These are phyloP conservation scores for Rhopilema esculentum DNA, from an alignment of 30 jellyfish, hydroid and myxozoan species.

Conservation along the genomic window DNA sequence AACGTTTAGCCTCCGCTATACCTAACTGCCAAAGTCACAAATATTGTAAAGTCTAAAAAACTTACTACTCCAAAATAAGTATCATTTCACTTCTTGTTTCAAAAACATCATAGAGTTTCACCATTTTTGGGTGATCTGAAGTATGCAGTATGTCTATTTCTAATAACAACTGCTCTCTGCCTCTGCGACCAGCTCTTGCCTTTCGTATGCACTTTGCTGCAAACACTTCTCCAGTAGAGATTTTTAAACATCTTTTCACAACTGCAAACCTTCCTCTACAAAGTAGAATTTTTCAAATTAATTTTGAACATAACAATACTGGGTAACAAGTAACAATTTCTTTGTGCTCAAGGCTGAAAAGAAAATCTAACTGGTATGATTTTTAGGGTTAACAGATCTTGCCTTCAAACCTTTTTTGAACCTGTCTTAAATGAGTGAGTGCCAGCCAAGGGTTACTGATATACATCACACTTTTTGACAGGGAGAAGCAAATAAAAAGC, in stretches of 20 bases:
- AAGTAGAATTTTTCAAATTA: not conserved
- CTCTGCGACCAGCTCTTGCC: constrained; percentile 98
- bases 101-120: constrained; percentile 94
- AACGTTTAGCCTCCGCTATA: no score
- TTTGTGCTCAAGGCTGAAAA: no score
- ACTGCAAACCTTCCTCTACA: constrained; percentile 98
- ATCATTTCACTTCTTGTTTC: constrained; percentile 97
- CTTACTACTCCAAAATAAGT: constrained; percentile 94
- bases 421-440: no score
- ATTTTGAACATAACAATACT: not conserved
- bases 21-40: not conserved
- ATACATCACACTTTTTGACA: no score
- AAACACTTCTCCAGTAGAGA: constrained; percentile 81
- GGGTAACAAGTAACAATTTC: not conserved
- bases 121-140: constrained; percentile 95
- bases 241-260: constrained; percentile 85
- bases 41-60: not conserved
- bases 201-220: constrained; percentile 95
- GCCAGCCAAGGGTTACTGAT: no score
- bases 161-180: constrained; percentile 91
- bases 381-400: no score
- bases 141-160: constrained; percentile 85
- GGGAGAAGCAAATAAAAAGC: no score
- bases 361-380: no score
- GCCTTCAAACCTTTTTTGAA: no score